phyloP scores from a whole-genome alignment of 2,113 vertebrate genomes.

The Panthera leo region DNA sequence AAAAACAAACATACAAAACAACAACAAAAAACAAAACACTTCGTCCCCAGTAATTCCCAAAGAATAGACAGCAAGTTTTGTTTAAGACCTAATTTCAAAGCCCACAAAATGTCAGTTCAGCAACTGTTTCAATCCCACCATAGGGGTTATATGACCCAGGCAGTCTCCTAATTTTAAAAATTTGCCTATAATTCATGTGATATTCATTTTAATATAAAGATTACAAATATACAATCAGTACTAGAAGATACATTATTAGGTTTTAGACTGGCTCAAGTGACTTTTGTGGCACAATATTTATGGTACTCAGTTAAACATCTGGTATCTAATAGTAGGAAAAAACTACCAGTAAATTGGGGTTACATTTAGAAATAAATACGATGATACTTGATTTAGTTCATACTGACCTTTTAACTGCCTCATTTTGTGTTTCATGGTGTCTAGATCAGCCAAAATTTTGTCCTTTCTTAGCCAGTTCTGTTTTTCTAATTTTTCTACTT shows the following conservation, averaged over 20 bases:
- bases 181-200: not conserved
- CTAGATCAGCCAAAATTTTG: slow-evolving; percentile 76
- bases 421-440: slow-evolving; percentile 78
- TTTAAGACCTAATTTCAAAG: slow-evolving; percentile 1
- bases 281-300: not conserved
- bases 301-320: not conserved
- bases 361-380: not conserved
- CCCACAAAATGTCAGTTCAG: not conserved
- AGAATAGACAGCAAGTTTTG: not conserved
- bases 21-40: not conserved
- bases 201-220: slow-evolving; percentile 30
- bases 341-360: not conserved
- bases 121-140: not conserved
- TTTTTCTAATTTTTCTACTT: slow-evolving; percentile 65
- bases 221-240: slow-evolving; percentile 29
- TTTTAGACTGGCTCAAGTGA: not conserved
- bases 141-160: not conserved
- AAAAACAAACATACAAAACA: not conserved
- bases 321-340: slow-evolving; percentile 1
- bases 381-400: not conserved
- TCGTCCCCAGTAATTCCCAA: not conserved
- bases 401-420: slow-evolving; percentile 76
- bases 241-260: not conserved
- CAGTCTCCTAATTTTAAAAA: not conserved
- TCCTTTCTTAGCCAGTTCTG: slow-evolving; percentile 75